phyloP scores from a whole-genome alignment of 1,140 invertebrate genomes.

The Penaeus chinensis region DNA sequence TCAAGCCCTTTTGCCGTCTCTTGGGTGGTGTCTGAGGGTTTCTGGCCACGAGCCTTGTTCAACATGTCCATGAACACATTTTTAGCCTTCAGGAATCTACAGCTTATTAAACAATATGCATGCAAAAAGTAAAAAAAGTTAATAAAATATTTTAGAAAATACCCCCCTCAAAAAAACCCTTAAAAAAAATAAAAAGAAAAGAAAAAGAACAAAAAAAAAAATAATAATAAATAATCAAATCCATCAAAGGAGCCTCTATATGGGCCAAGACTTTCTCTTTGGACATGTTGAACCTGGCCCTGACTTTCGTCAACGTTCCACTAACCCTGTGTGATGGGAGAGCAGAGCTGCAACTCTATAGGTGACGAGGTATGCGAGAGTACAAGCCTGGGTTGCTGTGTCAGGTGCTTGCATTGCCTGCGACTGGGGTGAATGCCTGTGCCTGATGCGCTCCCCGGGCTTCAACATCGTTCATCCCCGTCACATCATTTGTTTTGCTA shows the following conservation, averaged over 20 bases:
- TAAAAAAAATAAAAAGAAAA: too few species aligned
- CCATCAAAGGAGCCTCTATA: too few species aligned
- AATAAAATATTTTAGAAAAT: too few species aligned
- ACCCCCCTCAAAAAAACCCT: too few species aligned
- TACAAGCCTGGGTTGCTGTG: constrained; percentile 27
- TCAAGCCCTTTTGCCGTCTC: constrained; percentile 29
- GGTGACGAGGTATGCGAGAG: constrained; percentile 46
- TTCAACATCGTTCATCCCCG: constrained; percentile 26
- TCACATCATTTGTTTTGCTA: constrained; percentile 57
- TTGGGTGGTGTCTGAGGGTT: constrained; percentile 36
- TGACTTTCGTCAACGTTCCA: constrained; percentile 53
- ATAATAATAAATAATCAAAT: too few species aligned
- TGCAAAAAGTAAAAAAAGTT: too few species aligned
- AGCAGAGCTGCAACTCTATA: constrained; percentile 52
- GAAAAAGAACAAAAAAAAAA: too few species aligned
- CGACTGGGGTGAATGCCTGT: too few species aligned
- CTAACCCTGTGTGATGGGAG: constrained; percentile 61
- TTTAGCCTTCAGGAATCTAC: too few species aligned
- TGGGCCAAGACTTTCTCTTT: too few species aligned
- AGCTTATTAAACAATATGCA: too few species aligned
- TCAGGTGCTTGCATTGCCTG: too few species aligned
- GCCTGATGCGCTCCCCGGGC: neutral
- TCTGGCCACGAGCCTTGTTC: constrained; percentile 47
- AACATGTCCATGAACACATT: constrained; percentile 18
- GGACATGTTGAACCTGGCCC: constrained; percentile 42